Evolutionary conservation across 1,140 invertebrate genomes (phyloP).

Genomic region (Lepidostoma basale): DNA sequence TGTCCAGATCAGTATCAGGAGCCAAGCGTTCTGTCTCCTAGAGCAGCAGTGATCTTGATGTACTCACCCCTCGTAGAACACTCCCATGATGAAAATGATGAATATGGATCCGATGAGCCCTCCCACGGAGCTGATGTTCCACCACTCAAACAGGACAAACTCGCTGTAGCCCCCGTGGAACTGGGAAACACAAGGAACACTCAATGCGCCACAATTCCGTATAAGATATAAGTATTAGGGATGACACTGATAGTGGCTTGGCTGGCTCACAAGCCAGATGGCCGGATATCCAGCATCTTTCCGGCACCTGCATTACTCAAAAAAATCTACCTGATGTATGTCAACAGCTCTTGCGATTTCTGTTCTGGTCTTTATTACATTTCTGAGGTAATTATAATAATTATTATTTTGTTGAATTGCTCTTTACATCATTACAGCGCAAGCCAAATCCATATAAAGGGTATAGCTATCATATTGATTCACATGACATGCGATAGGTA

Average conservation of each 20-base stretch:
- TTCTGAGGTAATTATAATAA: too few species aligned
- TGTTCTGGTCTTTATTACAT: not conserved
- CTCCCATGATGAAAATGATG: conserved; percentile 84
- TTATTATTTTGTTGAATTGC: too few species aligned
- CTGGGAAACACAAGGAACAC: conserved; percentile 59
- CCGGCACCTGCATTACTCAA: not conserved
- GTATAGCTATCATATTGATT: too few species aligned
- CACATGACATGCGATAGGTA: too few species aligned
- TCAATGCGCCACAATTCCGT: not conserved
- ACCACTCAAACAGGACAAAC: conserved; percentile 79
- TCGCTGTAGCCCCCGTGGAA: conserved; percentile 82
- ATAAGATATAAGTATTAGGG: not conserved
- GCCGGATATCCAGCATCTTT: not conserved
- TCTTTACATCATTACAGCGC: too few species aligned
- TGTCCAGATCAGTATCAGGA: too few species aligned
- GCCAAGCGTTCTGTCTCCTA: too few species aligned
- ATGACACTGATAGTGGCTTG: not conserved
- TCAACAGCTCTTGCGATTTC: not conserved
- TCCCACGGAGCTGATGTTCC: conserved; percentile 74
- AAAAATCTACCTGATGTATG: not conserved
- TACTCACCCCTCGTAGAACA: conserved; percentile 83
- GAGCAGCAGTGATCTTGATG: too few species aligned
- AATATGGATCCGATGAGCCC: conserved; percentile 84
- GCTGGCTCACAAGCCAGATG: not conserved
- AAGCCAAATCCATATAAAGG: too few species aligned